Percentiles rank a stretch among this genome's conserved stretches.
These are phyloP conservation scores for Bucorvus abyssinicus DNA, from an alignment of 2,797 vertebrate genomes.

Conservation along the genomic window DNA sequence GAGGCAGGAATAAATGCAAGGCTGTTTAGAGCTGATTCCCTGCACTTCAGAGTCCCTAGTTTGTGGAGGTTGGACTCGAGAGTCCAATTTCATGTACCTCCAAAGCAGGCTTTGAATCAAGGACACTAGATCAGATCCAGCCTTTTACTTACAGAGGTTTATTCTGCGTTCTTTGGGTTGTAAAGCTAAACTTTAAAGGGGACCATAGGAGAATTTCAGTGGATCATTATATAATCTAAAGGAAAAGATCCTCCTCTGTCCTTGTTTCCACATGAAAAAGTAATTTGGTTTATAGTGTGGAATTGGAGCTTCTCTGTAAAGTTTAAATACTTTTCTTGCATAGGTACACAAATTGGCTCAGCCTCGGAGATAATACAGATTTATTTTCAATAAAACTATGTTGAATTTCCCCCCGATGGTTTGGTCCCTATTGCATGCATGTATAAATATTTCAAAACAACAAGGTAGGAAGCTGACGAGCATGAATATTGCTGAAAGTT, in stretches of 20 bases:
- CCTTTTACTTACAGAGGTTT: not conserved
- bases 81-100: not conserved
- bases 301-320: not conserved
- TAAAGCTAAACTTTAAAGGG: not conserved
- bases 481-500: conserved; percentile 43
- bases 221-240: not conserved
- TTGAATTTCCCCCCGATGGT: not conserved
- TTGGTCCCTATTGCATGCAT: not conserved
- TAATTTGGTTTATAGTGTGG: not conserved
- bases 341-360: not conserved
- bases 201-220: not conserved
- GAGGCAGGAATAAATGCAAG: not conserved
- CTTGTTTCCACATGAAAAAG: not conserved
- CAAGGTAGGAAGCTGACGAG: conserved; percentile 1
- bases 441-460: not conserved
- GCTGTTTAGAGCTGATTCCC: not conserved
- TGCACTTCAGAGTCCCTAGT: not conserved
- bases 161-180: not conserved
- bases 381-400: not conserved
- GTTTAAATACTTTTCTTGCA: not conserved
- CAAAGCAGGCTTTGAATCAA: not conserved
- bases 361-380: not conserved
- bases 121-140: not conserved
- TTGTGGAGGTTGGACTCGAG: not conserved
- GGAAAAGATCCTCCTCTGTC: not conserved